Conservation (phyloP, 2,888 invertebrate species). For the Leucania comma region DNA sequence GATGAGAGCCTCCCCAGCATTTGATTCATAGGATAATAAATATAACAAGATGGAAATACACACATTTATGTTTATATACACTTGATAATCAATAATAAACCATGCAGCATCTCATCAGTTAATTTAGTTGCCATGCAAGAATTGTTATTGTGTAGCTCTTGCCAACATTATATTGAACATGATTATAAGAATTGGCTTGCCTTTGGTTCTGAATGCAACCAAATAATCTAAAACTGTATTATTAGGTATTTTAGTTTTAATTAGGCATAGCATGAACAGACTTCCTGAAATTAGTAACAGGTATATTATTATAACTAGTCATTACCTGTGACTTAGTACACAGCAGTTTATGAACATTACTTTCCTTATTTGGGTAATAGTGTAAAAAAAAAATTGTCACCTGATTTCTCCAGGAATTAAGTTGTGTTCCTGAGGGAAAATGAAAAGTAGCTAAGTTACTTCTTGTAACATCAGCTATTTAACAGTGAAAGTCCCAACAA, state of each 20-base stretch:
- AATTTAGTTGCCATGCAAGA: background rate
- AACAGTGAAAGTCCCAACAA: no score
- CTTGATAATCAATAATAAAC: background rate
- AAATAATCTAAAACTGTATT: background rate
- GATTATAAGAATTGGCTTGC: conserved; percentile 4
- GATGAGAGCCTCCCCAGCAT: background rate
- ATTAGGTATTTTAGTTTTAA: background rate
- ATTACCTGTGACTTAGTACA: no score
- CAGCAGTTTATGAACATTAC: no score
- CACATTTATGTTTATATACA: background rate
- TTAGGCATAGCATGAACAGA: background rate
- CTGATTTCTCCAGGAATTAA: no score
- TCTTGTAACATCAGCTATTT: no score
- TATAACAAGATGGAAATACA: background rate
- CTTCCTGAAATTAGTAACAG: no score
- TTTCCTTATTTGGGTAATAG: no score
- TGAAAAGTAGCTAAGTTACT: no score
- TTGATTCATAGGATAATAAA: background rate
- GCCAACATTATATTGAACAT: background rate
- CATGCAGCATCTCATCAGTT: background rate
- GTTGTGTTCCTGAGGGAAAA: no score
- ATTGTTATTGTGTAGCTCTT: conserved; percentile 9
- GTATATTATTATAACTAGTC: no score
- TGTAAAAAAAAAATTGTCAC: no score
- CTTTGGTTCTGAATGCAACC: background rate